phyloP scores from a whole-genome alignment of 1,140 invertebrate genomes.

The roundworm (Caenorhabditis elegans) region WBcel235 BX284603.4:4743501-4744000 shows the following conservation, averaged over 20 bases:
- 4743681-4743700: not conserved
- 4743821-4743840: not conserved
- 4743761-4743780: not conserved
- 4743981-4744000: too few species aligned
- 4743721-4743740: conserved; percentile 21
- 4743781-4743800: not conserved
- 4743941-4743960: too few species aligned
- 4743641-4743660: not conserved
- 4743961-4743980: too few species aligned
- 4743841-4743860: conserved; percentile 5
- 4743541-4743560: too few species aligned
- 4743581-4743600: not conserved
- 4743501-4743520: not conserved
- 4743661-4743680: not conserved
- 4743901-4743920: not conserved
- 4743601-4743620: not conserved
- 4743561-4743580: not conserved
- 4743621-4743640: not conserved
- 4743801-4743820: not conserved
- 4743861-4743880: conserved; percentile 27
- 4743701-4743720: conserved; percentile 1
- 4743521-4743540: not conserved
- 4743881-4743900: not conserved
- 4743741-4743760: not conserved
- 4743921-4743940: too few species aligned